These are phyloP conservation scores for Helogale parvula DNA, from an alignment of 2,113 vertebrate genomes.

Conservation along the genomic window DNA sequence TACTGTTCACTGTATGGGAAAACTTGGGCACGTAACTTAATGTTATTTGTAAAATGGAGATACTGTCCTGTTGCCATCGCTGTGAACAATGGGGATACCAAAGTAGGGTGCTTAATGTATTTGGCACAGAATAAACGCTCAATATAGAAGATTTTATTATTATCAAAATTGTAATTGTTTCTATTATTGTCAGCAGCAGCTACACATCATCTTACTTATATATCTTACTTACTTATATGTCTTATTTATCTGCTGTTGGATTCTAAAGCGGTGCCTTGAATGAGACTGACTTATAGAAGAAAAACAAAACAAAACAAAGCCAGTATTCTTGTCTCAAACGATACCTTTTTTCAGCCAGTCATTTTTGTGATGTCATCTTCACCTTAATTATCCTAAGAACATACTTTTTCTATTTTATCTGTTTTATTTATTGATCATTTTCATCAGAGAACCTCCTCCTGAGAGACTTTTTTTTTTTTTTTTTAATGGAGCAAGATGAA, in stretches of 20 bases:
- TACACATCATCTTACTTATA: background rate
- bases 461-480: background rate
- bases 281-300: background rate
- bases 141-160: background rate
- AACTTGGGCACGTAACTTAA: background rate
- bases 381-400: background rate
- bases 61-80: fast-evolving
- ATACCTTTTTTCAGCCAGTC: background rate
- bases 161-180: background rate
- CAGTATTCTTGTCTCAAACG: background rate
- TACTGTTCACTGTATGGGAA: background rate
- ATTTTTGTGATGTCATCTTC: background rate
- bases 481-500: background rate
- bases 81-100: fast-evolving
- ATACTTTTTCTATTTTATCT: background rate
- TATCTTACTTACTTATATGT: no score
- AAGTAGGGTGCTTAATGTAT: background rate
- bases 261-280: background rate
- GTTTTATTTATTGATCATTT: background rate
- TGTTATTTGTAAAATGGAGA: background rate
- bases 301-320: background rate
- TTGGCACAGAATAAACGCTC: background rate
- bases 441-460: background rate
- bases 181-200: background rate
- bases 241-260: background rate